Conservation (phyloP, 2,797 vertebrate species). For the Acanthopagrus latus region DNA sequence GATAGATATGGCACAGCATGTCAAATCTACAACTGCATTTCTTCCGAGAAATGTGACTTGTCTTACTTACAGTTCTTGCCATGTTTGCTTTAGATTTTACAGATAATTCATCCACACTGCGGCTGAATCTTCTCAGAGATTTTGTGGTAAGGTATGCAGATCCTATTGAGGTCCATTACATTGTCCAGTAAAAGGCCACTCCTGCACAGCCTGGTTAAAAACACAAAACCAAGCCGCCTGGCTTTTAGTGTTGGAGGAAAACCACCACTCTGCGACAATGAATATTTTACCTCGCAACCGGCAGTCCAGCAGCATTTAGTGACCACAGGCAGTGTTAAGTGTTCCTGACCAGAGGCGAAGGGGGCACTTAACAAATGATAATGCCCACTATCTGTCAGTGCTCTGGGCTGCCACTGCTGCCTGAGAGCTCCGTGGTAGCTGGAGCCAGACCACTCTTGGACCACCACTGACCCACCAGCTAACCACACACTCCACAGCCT, state of each 20-base stretch:
- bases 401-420: conserved; percentile 77
- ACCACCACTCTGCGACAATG: conserved; percentile 87
- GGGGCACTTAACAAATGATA: conserved; percentile 90
- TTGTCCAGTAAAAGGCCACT: conserved; percentile 77
- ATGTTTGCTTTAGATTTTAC: conserved; percentile 24
- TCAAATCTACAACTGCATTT: conserved; percentile 10
- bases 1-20: not conserved
- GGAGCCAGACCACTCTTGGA: conserved; percentile 81
- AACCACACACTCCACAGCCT: conserved; percentile 84
- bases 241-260: conserved; percentile 88
- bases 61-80: conserved; percentile 31
- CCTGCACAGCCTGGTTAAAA: conserved; percentile 81
- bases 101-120: conserved; percentile 38
- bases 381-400: conserved; percentile 85
- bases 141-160: conserved; percentile 66
- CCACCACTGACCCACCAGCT: conserved; percentile 81
- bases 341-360: conserved; percentile 87
- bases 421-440: conserved; percentile 81
- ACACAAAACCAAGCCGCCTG: conserved; percentile 82
- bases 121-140: conserved; percentile 54
- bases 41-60: conserved; percentile 14
- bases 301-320: conserved; percentile 85
- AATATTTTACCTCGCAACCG: conserved; percentile 89
- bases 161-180: conserved; percentile 75
- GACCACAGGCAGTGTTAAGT: conserved; percentile 90